Evolutionary conservation across 2,888 invertebrate species (phyloP).

Genomic region (Mythimna impura): DNA sequence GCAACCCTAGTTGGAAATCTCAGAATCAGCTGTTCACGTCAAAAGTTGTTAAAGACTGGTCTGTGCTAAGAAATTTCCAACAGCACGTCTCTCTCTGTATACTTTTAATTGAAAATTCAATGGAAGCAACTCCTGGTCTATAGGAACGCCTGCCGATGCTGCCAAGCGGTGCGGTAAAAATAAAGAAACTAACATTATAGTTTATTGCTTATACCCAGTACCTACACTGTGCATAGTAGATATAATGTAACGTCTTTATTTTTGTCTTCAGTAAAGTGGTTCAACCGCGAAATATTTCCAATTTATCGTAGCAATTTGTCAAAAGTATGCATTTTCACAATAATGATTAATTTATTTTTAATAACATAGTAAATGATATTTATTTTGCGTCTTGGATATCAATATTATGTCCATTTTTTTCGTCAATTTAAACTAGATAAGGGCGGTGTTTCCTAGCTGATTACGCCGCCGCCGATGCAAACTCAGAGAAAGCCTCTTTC

Average conservation of each 20-base stretch:
- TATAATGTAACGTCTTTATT: neutral
- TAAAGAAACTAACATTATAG: neutral
- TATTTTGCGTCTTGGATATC: no score
- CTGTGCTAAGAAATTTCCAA: neutral
- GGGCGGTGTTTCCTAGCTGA: no score
- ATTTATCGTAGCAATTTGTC: no score
- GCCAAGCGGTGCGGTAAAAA: slow-evolving; percentile 7
- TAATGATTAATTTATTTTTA: neutral
- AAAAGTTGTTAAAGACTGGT: slow-evolving; percentile 3
- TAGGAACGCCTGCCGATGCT: no score
- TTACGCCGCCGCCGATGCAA: no score
- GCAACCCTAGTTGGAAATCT: neutral
- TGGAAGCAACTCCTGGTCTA: neutral
- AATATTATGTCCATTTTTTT: no score
- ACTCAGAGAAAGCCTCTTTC: no score
- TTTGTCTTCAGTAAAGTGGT: no score
- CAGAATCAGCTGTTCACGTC: neutral
- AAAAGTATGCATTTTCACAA: neutral
- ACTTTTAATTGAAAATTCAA: slow-evolving; percentile 34
- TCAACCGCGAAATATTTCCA: no score
- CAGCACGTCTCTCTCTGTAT: neutral
- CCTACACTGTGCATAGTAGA: neutral
- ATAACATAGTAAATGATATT: neutral
- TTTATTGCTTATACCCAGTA: neutral
- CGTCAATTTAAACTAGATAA: no score